A percentile compares a stretch with the other conserved stretches of the same genome.
phyloP scores from a whole-genome alignment of 2,888 invertebrate species.

The Biston stratarius region DNA sequence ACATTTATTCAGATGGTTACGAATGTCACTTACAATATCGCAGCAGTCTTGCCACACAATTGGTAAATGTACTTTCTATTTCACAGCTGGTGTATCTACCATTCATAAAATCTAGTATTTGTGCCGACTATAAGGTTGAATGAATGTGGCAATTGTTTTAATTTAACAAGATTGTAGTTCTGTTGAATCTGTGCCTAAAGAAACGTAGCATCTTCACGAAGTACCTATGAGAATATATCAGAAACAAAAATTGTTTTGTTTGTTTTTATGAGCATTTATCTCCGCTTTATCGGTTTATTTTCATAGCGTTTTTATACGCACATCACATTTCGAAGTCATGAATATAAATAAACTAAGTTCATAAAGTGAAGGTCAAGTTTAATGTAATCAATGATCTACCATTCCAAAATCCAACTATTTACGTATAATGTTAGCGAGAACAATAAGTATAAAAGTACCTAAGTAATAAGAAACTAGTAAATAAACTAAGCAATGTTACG shows the following conservation, averaged over 20 bases:
- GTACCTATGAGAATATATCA: neutral
- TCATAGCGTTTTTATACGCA: constrained; percentile 6
- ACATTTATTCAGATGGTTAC: constrained; percentile 82
- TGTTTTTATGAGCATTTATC: neutral
- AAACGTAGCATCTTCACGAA: neutral
- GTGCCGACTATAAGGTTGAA: constrained; percentile 28
- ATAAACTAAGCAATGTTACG: constrained; percentile 1
- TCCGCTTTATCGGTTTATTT: neutral
- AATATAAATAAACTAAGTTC: constrained; percentile 33
- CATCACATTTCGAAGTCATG: constrained; percentile 7
- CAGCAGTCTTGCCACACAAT: constrained; percentile 70
- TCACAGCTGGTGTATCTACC: constrained; percentile 38
- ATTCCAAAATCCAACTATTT: too few relatives aligned
- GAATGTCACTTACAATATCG: constrained; percentile 81
- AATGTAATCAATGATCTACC: neutral
- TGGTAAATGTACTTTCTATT: constrained; percentile 45
- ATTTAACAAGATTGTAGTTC: constrained; percentile 10
- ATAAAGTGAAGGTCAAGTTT: constrained; percentile 30
- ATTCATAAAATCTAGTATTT: constrained; percentile 44
- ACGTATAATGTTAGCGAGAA: neutral
- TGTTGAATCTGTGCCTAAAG: constrained; percentile 4
- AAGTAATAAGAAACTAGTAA: neutral
- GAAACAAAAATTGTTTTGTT: neutral
- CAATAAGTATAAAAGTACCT: neutral
- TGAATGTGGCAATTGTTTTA: constrained; percentile 29